These are phyloP conservation scores for Magallana angulata DNA, from an alignment of 1,140 invertebrate genomes.

Conservation along the genomic window DNA sequence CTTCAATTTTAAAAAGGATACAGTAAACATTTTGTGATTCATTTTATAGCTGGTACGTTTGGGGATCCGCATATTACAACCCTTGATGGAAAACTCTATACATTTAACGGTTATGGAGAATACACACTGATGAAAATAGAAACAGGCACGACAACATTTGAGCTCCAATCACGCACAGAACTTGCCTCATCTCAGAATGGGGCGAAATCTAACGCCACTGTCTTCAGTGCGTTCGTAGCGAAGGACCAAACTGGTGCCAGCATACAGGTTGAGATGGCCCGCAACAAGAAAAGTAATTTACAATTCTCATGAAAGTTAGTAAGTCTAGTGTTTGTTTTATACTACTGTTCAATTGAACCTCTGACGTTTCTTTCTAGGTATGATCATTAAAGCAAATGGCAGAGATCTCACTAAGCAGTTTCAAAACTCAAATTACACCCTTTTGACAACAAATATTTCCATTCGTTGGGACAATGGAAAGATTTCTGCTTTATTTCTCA, in stretches of 20 bases:
- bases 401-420: too few relatives aligned
- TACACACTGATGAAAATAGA: slow-evolving; percentile 64
- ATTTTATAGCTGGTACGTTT: slow-evolving; percentile 56
- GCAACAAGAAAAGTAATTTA: slow-evolving; percentile 15
- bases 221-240: slow-evolving; percentile 59
- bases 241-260: slow-evolving; percentile 21
- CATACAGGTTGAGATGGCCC: slow-evolving; percentile 38
- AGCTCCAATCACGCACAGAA: slow-evolving; percentile 59
- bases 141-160: slow-evolving; percentile 39
- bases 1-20: too few relatives aligned
- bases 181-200: neutral
- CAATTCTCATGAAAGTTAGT: too few relatives aligned
- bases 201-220: slow-evolving; percentile 54
- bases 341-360: too few relatives aligned
- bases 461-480: neutral
- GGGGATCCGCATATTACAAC: slow-evolving; percentile 75
- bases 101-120: slow-evolving; percentile 74
- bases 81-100: slow-evolving; percentile 70
- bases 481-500: neutral
- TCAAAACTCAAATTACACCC: too few relatives aligned
- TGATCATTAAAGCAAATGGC: neutral
- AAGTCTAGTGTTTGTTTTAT: too few relatives aligned
- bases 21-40: too few relatives aligned
- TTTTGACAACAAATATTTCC: neutral
- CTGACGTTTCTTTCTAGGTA: neutral